phyloP scores from a whole-genome alignment of 2,888 invertebrate genomes.

The Andrena dorsata region DNA sequence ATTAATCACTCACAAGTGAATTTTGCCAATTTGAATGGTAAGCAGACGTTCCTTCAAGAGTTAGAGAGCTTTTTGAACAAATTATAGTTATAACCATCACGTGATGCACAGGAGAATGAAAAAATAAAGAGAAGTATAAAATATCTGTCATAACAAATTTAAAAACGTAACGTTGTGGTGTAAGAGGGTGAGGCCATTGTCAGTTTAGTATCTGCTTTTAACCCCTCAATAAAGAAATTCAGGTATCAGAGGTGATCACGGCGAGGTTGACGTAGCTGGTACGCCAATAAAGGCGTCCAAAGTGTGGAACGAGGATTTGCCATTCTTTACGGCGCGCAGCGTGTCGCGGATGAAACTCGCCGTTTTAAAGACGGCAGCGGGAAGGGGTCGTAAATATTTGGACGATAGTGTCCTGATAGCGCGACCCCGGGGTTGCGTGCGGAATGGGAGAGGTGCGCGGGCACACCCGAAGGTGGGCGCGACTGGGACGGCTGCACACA shows the following conservation, averaged over 20 bases:
- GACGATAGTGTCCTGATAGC: conserved; percentile 74
- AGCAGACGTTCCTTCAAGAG: not conserved
- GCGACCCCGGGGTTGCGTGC: conserved; percentile 66
- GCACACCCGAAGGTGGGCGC: conserved; percentile 37
- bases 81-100: not conserved
- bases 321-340: conserved; percentile 57
- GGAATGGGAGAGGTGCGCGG: conserved; percentile 37
- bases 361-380: conserved; percentile 71
- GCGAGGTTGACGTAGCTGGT: conserved; percentile 20
- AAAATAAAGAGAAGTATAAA: too few relatives aligned
- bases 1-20: not conserved
- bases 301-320: not conserved
- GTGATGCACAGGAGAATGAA: too few relatives aligned
- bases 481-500: conserved; percentile 45
- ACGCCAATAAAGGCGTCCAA: conserved; percentile 17
- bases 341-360: conserved; percentile 61
- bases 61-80: not conserved
- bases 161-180: too few relatives aligned
- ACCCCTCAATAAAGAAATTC: conserved; percentile 27
- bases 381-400: conserved; percentile 77
- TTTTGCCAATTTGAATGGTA: not conserved
- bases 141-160: too few relatives aligned
- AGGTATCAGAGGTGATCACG: conserved; percentile 1
- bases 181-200: too few relatives aligned
- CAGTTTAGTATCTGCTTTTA: too few relatives aligned